phyloP scores from a whole-genome alignment of 2,888 invertebrate genomes.

The Cartodere bifasciata region DNA sequence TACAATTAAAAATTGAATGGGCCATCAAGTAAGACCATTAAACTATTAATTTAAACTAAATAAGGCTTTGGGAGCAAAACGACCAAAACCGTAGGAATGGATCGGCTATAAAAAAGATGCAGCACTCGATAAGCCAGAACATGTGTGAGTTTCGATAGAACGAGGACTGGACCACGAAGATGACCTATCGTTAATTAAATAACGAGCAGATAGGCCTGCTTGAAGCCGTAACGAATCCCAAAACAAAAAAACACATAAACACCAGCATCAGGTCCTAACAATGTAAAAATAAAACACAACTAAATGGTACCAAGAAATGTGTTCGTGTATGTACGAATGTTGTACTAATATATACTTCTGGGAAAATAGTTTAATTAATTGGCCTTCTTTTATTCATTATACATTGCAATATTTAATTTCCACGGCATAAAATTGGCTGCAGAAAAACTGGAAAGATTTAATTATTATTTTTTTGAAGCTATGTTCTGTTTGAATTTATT shows the following conservation, averaged over 20 bases:
- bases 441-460: too few relatives aligned
- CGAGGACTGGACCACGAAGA: constrained; percentile 29
- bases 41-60: constrained; percentile 28
- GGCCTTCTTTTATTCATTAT: too few relatives aligned
- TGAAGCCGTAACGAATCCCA: constrained; percentile 29
- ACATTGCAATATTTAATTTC: too few relatives aligned
- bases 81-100: constrained; percentile 25
- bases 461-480: too few relatives aligned
- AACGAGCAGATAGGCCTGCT: too few relatives aligned
- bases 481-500: too few relatives aligned
- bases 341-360: constrained; percentile 25
- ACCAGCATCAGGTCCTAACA: constrained; percentile 28
- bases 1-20: too few relatives aligned
- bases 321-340: constrained; percentile 27
- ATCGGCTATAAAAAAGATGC: constrained; percentile 30
- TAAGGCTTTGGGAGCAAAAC: constrained; percentile 23
- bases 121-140: constrained; percentile 33
- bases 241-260: constrained; percentile 20
- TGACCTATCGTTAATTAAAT: constrained; percentile 35
- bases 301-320: constrained; percentile 28
- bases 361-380: constrained; percentile 13
- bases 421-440: too few relatives aligned
- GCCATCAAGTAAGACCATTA: constrained; percentile 14
- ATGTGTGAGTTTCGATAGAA: constrained; percentile 36
- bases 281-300: constrained; percentile 29